phyloP scores from a whole-genome alignment of 2,888 invertebrate species.

The Tolmerus cingulatus region DNA sequence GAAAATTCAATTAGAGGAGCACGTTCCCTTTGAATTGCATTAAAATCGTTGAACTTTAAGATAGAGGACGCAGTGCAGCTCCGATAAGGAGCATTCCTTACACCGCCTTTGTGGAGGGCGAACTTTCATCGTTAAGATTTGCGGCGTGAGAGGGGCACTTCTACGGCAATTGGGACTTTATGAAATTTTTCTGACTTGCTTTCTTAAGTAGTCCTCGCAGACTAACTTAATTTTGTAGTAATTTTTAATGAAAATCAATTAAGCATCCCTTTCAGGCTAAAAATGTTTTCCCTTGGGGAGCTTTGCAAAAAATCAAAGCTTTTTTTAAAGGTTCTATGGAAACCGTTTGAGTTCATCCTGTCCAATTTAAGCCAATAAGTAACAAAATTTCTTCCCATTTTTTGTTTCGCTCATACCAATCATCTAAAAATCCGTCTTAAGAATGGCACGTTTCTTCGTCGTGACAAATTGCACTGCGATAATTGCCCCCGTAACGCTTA shows the following conservation, averaged over 20 bases:
- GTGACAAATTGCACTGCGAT: background rate
- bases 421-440: background rate
- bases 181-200: background rate
- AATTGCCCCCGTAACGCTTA: background rate
- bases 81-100: background rate
- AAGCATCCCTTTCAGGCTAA: background rate
- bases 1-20: slow-evolving; percentile 34
- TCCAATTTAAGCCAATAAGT: background rate
- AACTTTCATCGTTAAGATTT: background rate
- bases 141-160: background rate
- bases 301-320: background rate
- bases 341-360: background rate
- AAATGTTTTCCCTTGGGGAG: background rate
- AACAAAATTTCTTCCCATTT: background rate
- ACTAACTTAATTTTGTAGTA: background rate
- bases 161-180: background rate
- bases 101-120: background rate
- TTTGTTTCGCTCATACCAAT: background rate
- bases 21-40: slow-evolving; percentile 29
- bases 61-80: background rate
- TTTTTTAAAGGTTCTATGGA: background rate
- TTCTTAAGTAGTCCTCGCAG: background rate
- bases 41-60: slow-evolving; percentile 24
- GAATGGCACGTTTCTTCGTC: background rate
- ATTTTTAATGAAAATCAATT: background rate